Percentiles rank a stretch among this genome's conserved stretches.
Evolutionary conservation across 1,140 invertebrate species (phyloP).

Genomic region (Drosophila erecta): DNA sequence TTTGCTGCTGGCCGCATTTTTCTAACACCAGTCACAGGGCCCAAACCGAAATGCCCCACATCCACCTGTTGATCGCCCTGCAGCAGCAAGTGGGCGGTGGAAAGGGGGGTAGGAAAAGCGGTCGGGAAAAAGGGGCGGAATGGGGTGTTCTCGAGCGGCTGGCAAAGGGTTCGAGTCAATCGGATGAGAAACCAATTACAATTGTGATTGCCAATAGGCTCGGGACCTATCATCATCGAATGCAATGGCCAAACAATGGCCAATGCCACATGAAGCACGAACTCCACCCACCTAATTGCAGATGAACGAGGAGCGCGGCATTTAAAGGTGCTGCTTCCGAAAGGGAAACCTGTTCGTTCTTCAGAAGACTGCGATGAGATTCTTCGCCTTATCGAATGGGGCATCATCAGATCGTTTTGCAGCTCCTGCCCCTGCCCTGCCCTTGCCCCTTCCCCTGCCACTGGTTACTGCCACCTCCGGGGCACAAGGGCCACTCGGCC

Average conservation of each 20-base stretch:
- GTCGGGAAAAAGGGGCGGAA: neutral
- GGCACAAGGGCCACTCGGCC: slow-evolving; percentile 26
- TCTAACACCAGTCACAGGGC: slow-evolving; percentile 28
- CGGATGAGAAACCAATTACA: slow-evolving; percentile 74
- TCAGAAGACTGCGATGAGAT: slow-evolving; percentile 16
- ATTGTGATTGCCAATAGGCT: slow-evolving; percentile 70
- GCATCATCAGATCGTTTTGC: neutral
- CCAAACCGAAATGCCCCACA: neutral
- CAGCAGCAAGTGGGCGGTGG: neutral
- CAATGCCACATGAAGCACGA: slow-evolving; percentile 72
- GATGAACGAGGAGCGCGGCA: slow-evolving; percentile 8
- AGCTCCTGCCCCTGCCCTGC: slow-evolving; percentile 8
- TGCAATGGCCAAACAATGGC: slow-evolving; percentile 62
- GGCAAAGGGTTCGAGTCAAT: slow-evolving; percentile 14
- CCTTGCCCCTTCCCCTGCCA: neutral
- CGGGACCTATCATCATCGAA: slow-evolving; percentile 72
- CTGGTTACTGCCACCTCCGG: no score
- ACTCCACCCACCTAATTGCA: slow-evolving; percentile 77
- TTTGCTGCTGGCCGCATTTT: slow-evolving; percentile 58
- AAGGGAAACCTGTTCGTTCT: slow-evolving; percentile 14
- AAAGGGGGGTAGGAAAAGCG: neutral
- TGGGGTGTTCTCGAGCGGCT: no score
- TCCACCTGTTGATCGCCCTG: slow-evolving; percentile 24
- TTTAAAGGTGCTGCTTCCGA: slow-evolving; percentile 1
- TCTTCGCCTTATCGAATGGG: slow-evolving; percentile 11